A percentile compares a stretch with the other conserved stretches of the same genome.
These are phyloP conservation scores for Xanthorhoe spadicearia DNA, from an alignment of 2,888 invertebrate species.

Conservation along the genomic window DNA sequence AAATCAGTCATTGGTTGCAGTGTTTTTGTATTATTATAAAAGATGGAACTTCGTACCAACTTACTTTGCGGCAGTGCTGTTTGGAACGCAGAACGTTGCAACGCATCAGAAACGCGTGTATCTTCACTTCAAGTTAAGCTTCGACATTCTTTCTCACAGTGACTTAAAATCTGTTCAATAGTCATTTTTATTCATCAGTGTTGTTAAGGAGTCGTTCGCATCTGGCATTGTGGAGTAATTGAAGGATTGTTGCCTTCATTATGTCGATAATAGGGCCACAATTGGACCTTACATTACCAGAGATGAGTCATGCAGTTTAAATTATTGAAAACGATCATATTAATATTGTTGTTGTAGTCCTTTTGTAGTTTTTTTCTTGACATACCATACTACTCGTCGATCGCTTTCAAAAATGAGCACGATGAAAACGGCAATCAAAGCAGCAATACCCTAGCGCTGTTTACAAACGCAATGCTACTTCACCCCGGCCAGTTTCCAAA, in stretches of 20 bases:
- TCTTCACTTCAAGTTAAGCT: neutral
- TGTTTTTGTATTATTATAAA: no score
- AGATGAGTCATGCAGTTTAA: neutral
- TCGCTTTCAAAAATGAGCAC: slow-evolving; percentile 20
- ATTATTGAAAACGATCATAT: neutral
- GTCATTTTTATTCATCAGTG: slow-evolving; percentile 39
- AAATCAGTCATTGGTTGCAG: no score
- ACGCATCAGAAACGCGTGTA: no score
- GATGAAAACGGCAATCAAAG: slow-evolving; percentile 26
- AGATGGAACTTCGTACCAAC: no score
- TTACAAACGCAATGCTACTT: slow-evolving; percentile 63
- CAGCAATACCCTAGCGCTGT: slow-evolving; percentile 53
- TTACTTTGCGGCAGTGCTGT: no score
- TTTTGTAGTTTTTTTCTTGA: neutral
- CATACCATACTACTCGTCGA: neutral
- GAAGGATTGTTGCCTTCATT: slow-evolving; percentile 50
- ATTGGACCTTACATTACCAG: slow-evolving; percentile 33
- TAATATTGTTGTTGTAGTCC: neutral
- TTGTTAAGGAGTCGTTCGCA: slow-evolving; percentile 23
- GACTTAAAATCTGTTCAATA: slow-evolving; percentile 12
- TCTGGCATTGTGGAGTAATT: slow-evolving; percentile 47
- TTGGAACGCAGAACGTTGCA: no score
- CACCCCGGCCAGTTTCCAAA: slow-evolving; percentile 51
- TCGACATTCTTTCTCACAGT: slow-evolving; percentile 16
- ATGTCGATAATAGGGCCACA: slow-evolving; percentile 41